Percentiles rank a stretch among this genome's conserved stretches.
Conservation (phyloP, 2,113 vertebrate species). For the Electrona antarctica region DNA sequence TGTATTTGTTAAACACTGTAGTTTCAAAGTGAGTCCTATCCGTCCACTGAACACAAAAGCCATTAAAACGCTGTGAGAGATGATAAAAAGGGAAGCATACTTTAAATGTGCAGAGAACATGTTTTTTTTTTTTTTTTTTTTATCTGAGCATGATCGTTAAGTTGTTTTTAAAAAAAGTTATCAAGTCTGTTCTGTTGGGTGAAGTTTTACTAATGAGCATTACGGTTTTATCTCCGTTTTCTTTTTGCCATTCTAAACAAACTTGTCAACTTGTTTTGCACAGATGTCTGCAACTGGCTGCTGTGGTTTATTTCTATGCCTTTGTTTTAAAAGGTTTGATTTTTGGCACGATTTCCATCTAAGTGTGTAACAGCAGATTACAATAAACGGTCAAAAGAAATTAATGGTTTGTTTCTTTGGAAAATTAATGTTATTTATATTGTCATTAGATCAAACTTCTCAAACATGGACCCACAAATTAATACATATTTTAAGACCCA, state of each 20-base stretch:
- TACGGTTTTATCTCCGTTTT: conserved; percentile 12
- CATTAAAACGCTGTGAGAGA: not conserved
- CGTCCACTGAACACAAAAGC: conserved; percentile 10
- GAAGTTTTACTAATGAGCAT: not conserved
- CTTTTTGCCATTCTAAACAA: conserved; percentile 14
- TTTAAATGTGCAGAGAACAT: not conserved
- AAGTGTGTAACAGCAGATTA: conserved; percentile 13
- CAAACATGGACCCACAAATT: no score
- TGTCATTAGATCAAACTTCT: no score
- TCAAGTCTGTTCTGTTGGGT: conserved; percentile 3
- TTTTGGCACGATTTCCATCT: conserved; percentile 5
- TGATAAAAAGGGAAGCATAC: not conserved
- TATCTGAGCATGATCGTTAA: not conserved
- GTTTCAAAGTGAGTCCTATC: not conserved
- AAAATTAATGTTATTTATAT: no score
- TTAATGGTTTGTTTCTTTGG: not conserved
- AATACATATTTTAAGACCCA: no score
- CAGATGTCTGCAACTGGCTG: not conserved
- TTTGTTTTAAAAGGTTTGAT: conserved; percentile 18
- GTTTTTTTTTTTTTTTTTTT: not conserved
- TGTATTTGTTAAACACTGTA: not conserved
- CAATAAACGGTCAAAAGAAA: conserved; percentile 29
- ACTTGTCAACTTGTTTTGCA: not conserved
- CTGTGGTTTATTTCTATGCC: conserved; percentile 1
- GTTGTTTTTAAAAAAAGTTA: not conserved